A percentile compares a stretch with the other conserved stretches of the same genome.
phyloP scores from a whole-genome alignment of 2,113 vertebrate species.

The Empidonax traillii region DNA sequence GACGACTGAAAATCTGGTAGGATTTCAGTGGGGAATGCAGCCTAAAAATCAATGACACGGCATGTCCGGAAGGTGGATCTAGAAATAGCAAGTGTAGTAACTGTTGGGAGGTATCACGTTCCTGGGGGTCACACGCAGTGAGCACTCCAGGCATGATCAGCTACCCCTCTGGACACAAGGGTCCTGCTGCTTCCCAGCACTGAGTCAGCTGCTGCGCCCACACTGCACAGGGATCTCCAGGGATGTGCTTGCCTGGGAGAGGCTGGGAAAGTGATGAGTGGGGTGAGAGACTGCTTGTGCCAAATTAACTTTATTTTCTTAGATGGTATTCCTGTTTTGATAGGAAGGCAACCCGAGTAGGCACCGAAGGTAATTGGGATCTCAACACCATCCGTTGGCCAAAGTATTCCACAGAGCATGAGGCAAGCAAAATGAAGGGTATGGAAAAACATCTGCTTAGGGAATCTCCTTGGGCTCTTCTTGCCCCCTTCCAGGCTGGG shows the following conservation, averaged over 20 bases:
- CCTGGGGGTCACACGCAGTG: fast-evolving
- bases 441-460: background rate
- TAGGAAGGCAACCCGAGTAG: background rate
- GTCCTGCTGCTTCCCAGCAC: background rate
- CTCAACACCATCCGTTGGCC: background rate
- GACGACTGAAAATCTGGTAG: background rate
- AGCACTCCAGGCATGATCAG: background rate
- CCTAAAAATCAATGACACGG: background rate
- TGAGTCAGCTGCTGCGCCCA: background rate
- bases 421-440: background rate
- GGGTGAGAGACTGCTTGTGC: background rate
- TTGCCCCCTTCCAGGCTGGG: fast-evolving
- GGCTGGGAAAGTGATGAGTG: background rate
- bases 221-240: background rate
- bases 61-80: background rate
- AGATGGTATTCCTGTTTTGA: background rate
- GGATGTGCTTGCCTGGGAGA: background rate
- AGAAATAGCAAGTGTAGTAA: background rate
- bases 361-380: background rate
- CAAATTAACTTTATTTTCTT: background rate
- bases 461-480: background rate
- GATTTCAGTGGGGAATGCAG: background rate
- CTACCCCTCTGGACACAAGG: background rate
- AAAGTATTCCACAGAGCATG: background rate
- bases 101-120: background rate